A percentile compares a stretch with the other conserved stretches of the same genome.
Evolutionary conservation across 2,797 vertebrate species (phyloP).

Genomic region (Semotilus atromaculatus): DNA sequence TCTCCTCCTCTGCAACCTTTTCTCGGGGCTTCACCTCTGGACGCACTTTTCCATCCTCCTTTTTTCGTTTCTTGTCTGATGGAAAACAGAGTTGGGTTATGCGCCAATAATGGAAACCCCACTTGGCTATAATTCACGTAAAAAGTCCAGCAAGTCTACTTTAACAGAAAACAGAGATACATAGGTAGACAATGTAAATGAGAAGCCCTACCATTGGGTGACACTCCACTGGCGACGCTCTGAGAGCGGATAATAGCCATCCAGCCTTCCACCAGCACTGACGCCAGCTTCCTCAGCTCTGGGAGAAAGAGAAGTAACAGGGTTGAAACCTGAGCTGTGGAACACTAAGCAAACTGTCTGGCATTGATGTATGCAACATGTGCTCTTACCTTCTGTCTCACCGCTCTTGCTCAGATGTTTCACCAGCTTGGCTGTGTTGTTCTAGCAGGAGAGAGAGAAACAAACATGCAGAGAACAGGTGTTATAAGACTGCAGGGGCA

Average conservation of each 20-base stretch:
- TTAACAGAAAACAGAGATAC: neutral
- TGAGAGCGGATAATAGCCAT: constrained; percentile 96
- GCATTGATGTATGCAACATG: neutral
- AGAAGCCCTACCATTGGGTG: constrained; percentile 62
- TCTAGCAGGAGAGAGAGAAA: constrained; percentile 73
- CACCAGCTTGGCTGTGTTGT: constrained; percentile 96
- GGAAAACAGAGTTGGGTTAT: constrained; percentile 13
- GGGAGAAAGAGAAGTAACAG: neutral
- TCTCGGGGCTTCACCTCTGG: constrained; percentile 80
- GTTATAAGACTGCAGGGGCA: neutral
- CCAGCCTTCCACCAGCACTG: constrained; percentile 91
- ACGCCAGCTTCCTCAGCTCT: constrained; percentile 90
- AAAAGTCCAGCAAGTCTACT: neutral
- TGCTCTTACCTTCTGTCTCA: constrained; percentile 87
- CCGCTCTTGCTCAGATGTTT: constrained; percentile 94
- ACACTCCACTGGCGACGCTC: constrained; percentile 77
- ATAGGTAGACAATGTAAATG: neutral
- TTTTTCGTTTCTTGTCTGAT: constrained; percentile 88
- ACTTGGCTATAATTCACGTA: neutral
- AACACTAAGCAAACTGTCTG: neutral
- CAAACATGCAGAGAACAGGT: constrained; percentile 1
- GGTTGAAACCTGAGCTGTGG: neutral
- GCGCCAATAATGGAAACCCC: neutral
- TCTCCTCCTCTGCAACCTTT: constrained; percentile 84
- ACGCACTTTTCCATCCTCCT: constrained; percentile 84